Evolutionary conservation across 2,797 vertebrate species (phyloP).

Genomic region (Periophthalmus magnuspinnatus): DNA sequence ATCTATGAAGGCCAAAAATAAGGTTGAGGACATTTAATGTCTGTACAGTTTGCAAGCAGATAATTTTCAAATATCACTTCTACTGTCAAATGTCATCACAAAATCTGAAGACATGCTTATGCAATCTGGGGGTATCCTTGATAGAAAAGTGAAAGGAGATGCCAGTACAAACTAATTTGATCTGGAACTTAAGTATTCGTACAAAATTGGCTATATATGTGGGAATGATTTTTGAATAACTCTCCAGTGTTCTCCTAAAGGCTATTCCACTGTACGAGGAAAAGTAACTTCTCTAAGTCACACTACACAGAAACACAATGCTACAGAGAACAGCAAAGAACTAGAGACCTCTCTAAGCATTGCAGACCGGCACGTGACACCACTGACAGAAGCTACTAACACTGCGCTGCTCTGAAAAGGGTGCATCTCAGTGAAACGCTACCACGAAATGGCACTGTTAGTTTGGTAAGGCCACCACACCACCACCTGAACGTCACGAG

Average conservation of each 20-base stretch:
- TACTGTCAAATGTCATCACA: conserved; percentile 33
- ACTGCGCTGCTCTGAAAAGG: conserved; percentile 49
- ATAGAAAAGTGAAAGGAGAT: conserved; percentile 22
- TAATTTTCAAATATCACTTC: conserved; percentile 40
- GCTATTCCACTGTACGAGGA: conserved; percentile 45
- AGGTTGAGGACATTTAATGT: conserved; percentile 38
- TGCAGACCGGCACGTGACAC: conserved; percentile 42
- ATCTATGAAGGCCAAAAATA: conserved; percentile 33
- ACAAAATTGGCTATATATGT: conserved; percentile 15
- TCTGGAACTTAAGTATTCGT: conserved; percentile 1
- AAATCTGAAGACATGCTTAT: conserved; percentile 25
- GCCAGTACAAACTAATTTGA: conserved; percentile 25
- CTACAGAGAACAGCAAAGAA: conserved; percentile 62
- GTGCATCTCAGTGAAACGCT: conserved; percentile 38
- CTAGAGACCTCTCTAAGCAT: conserved; percentile 49
- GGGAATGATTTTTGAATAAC: conserved; percentile 45
- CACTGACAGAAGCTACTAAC: conserved; percentile 62
- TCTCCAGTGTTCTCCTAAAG: conserved; percentile 61
- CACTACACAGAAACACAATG: conserved; percentile 60
- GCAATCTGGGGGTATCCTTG: conserved; percentile 8
- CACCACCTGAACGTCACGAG: conserved; percentile 37
- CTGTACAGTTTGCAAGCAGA: conserved; percentile 34
- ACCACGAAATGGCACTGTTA: conserved; percentile 51
- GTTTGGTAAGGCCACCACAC: conserved; percentile 56
- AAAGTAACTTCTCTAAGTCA: conserved; percentile 43